Conservation (phyloP, 2,797 vertebrate species). For the Enteromius unitaeniatus region DNA sequence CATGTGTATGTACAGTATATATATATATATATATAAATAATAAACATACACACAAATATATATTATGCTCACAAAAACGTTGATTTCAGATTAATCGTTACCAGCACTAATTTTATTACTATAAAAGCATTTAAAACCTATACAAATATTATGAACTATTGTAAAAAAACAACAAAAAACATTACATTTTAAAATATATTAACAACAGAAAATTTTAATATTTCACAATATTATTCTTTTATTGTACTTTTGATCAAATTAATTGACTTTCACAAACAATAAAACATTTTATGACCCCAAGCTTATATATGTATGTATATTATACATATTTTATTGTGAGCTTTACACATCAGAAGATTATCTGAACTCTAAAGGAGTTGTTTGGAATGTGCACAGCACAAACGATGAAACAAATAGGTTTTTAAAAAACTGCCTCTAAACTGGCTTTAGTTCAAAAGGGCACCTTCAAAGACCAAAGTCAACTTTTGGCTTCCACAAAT, state of each 20-base stretch:
- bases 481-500: slow-evolving; percentile 31
- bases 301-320: slow-evolving; percentile 3
- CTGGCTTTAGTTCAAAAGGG: slow-evolving; percentile 29
- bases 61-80: too few relatives aligned
- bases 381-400: slow-evolving; percentile 5
- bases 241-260: neutral
- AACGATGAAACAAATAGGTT: slow-evolving; percentile 2
- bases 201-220: neutral
- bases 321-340: neutral
- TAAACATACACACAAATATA: too few relatives aligned
- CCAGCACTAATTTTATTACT: neutral
- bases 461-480: slow-evolving; percentile 50
- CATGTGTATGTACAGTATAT: too few relatives aligned
- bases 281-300: neutral
- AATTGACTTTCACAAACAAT: neutral
- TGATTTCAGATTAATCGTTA: too few relatives aligned
- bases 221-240: neutral
- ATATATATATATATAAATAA: too few relatives aligned
- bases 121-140: neutral
- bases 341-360: neutral
- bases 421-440: slow-evolving; percentile 26
- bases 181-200: neutral
- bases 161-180: neutral
- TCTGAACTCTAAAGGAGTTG: slow-evolving; percentile 12
- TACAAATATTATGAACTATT: neutral